These are phyloP conservation scores for Drosophila ohnishii DNA, from an alignment of 1,140 invertebrate genomes.

Conservation along the genomic window DNA sequence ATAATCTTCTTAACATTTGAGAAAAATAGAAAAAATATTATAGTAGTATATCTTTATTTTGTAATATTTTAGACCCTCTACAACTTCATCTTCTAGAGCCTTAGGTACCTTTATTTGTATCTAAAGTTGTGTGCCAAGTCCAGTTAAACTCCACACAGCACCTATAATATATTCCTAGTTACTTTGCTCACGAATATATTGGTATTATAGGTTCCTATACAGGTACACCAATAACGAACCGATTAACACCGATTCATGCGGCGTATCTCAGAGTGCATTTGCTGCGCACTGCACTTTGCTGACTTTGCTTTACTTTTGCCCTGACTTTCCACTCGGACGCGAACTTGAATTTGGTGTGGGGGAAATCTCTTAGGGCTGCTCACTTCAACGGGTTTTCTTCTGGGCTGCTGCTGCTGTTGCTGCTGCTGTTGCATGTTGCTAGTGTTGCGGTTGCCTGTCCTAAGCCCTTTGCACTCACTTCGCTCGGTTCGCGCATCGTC, in stretches of 20 bases:
- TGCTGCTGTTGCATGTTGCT: neutral
- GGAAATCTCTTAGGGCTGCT: constrained; percentile 41
- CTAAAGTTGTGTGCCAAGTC: neutral
- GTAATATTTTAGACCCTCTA: neutral
- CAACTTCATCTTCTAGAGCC: neutral
- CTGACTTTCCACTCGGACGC: constrained; percentile 21
- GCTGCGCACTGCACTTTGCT: constrained; percentile 51
- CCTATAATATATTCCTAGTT: neutral
- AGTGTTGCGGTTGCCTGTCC: constrained; percentile 13
- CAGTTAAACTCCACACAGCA: neutral
- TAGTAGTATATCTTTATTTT: too few relatives aligned
- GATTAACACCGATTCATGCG: neutral
- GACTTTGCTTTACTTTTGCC: constrained; percentile 36
- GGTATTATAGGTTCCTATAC: too few relatives aligned
- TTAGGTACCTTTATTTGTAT: neutral
- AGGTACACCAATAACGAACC: neutral
- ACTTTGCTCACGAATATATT: neutral
- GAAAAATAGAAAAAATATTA: too few relatives aligned
- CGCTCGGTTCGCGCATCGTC: constrained; percentile 46
- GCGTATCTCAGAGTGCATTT: neutral
- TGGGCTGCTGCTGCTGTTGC: constrained; percentile 2
- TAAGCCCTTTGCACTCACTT: constrained; percentile 43
- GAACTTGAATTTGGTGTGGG: neutral
- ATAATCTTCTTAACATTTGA: too few relatives aligned
- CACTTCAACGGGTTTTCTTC: constrained; percentile 54